Base-by-base conservation (phyloP, 2,113 vertebrate species). In the Oxygymnocypris stewartii region DNA sequence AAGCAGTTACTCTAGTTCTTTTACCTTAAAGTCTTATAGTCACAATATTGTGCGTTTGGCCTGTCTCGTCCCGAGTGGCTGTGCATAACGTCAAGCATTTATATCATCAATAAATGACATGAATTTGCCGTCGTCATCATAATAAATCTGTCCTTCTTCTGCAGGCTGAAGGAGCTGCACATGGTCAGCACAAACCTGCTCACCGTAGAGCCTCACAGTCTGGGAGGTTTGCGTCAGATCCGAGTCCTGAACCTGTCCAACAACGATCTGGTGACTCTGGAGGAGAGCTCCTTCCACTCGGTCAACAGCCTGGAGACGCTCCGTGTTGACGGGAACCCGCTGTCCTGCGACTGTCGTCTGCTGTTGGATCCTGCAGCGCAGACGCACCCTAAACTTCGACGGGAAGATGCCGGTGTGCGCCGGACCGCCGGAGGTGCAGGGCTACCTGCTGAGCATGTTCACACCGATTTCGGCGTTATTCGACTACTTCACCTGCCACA, bases 401-500 rank as follows among this genome's bases (percentile, higher is more conserved):
- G 96, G 96, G 87, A 96, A 96, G 82, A 96, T 96, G 85, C 98
- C 98, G 0, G 95, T 96, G 90, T 99, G 98, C 88, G 96, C 96
- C 49, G 96, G 95, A 0, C 98, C 98, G 0, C 93, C 96, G 3
- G 97, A 97, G 90, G 96, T 99, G 77, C 97, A 96, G 84, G 98
- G 98, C 7, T 93, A 96, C 3, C 96, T 96, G 82, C 94, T 99
- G 87, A 95, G 94, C 3, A 90, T 93, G 91, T 97, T 99, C n/a
- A n/a, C 91, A 96, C 97, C 0, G 98, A 99, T n/a, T 92, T 97
- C 98, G 0, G 95, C 96, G 51, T 96, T 99, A 84, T 99, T 99
- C 1, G 97, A 99, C 89, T 97, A 96, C 91, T 99, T 99, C 91
- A 98, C 97, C 79, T 99, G 98, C 93, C 98, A 97, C 92, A 97